A percentile compares a stretch with the other conserved stretches of the same genome.
These are phyloP conservation scores for Tridacna crocea DNA, from an alignment of 2,888 invertebrate species.

Conservation along the genomic window DNA sequence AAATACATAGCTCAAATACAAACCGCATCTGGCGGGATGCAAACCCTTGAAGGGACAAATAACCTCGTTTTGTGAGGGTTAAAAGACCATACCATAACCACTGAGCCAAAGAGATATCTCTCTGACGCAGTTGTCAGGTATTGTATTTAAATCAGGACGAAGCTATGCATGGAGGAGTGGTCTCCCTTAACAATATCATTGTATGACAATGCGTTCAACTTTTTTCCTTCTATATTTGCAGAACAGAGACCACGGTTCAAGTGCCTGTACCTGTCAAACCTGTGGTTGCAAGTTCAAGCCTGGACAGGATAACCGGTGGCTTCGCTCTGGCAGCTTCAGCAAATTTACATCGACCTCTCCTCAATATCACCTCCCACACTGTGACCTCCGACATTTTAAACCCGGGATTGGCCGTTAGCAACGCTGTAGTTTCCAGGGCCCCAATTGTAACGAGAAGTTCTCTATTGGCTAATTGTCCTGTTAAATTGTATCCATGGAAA, in stretches of 20 bases:
- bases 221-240: slow-evolving; percentile 20
- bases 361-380: slow-evolving; percentile 41
- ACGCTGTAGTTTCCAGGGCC: slow-evolving; percentile 42
- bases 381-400: slow-evolving; percentile 40
- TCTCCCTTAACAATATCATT: too few species aligned
- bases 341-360: slow-evolving; percentile 39
- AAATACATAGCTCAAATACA: too few species aligned
- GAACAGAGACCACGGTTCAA: slow-evolving; percentile 56
- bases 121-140: too few species aligned
- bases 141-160: too few species aligned
- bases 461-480: slow-evolving; percentile 44
- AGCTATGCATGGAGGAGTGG: too few species aligned
- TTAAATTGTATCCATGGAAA: slow-evolving; percentile 64
- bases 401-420: slow-evolving; percentile 32
- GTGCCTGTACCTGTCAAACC: slow-evolving; percentile 64
- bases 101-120: too few species aligned
- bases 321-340: slow-evolving; percentile 39
- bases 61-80: too few species aligned
- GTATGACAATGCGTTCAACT: too few species aligned
- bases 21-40: too few species aligned
- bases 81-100: too few species aligned
- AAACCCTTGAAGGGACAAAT: too few species aligned
- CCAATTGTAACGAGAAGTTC: slow-evolving; percentile 45
- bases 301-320: slow-evolving; percentile 28
- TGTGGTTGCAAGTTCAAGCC: slow-evolving; percentile 55